Base-by-base conservation (phyloP, 2,113 vertebrate species). In the Sarotherodon lohbergeri region DNA sequence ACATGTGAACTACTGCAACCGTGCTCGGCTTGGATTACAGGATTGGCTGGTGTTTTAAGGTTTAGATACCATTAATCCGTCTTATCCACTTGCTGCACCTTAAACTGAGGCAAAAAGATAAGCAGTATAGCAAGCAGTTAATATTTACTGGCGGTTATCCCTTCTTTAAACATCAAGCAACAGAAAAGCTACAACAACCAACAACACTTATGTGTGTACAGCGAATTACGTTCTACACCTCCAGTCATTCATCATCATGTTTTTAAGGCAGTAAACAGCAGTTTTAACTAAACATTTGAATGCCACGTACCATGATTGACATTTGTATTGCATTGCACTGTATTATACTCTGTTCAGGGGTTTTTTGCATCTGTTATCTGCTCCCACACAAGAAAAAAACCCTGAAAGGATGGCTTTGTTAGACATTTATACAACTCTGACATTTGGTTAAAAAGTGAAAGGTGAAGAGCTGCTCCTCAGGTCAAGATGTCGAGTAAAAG, bases 21-120 rank as follows among this genome's bases (percentile, higher is more conserved):
- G 9, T 22, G 63, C 34, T 88, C 24, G 52, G 85, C 68, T 83
- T 73, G 83, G 59, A 73, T 94, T 95, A 93, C 82, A 86, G 93
- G 92, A 95, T 93, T 90, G 92, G 87, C 91, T 85, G 87, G 50
- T 88, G 90, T 89, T 81, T 86, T 87, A 86, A 41, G 83, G 86
- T 90, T 88, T 73, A 78, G 91, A 92, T 90, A 82, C 84, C 84
- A 91, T 93, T 95, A 92, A 95, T 94, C 91, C 89, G 48, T 79
- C 24, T 93, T 91, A 95, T 95, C 93, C 91, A 94, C 90, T 95
- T 90, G 91, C 83, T 89, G 86, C 90, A 95, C 93, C 92, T 93
- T 76, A 86, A 92, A 90, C 41, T 87, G 89, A 84, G 76, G 90
- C 85, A 84, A 84, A 85, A 89, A 83, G 63, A 90, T 88, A 55